phyloP scores from a whole-genome alignment of 2,113 vertebrate species.

The Phoenicopterus ruber region DNA sequence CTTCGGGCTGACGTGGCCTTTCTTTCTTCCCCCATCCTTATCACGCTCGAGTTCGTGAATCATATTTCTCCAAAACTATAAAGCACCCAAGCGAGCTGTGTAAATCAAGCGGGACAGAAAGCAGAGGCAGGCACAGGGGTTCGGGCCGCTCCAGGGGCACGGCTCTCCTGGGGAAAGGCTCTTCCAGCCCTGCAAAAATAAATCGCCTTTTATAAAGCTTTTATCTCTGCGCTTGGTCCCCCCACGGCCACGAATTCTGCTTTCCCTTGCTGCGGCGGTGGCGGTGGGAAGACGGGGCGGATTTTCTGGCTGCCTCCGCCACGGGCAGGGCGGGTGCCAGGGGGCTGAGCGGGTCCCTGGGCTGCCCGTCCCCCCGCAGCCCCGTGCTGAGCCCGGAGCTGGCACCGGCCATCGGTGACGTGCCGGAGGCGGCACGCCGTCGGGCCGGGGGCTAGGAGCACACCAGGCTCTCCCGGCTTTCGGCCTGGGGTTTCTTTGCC shows the following conservation, averaged over 20 bases:
- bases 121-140: neutral
- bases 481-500: neutral
- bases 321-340: neutral
- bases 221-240: fast-evolving
- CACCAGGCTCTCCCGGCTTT: fast-evolving
- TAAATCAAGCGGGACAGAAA: neutral
- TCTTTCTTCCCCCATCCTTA: slow-evolving; percentile 12
- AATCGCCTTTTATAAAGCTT: neutral
- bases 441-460: neutral
- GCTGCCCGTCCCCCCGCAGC: neutral
- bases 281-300: neutral
- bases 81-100: neutral
- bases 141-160: fast-evolving
- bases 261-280: neutral
- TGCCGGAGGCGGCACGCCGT: neutral
- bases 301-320: neutral
- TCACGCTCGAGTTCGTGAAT: neutral
- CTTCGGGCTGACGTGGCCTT: slow-evolving; percentile 1
- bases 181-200: neutral
- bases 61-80: neutral
- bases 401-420: fast-evolving
- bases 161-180: neutral
- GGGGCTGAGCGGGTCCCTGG: neutral
- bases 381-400: neutral
- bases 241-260: neutral